phyloP scores from a whole-genome alignment of 2,888 invertebrate genomes.

The Sarcophaga carnaria region DNA sequence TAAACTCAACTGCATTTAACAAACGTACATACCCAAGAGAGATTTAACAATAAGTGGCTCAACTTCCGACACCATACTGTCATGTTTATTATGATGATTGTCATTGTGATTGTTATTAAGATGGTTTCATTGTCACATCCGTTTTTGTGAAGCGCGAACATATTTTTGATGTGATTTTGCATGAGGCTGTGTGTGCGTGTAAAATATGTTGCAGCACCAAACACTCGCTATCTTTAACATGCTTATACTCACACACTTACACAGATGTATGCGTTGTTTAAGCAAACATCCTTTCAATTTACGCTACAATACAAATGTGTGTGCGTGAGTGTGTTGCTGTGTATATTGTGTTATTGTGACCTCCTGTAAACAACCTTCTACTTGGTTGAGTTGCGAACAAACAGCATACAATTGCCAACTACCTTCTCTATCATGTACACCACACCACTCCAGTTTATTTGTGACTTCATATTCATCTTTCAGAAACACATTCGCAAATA shows the following conservation, averaged over 20 bases:
- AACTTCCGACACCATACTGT: constrained; percentile 69
- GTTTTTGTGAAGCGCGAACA: constrained; percentile 67
- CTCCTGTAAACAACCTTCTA: constrained; percentile 60
- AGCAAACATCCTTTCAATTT: constrained; percentile 5
- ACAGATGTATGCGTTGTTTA: not conserved
- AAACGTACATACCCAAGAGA: constrained; percentile 37
- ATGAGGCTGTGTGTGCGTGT: constrained; percentile 32
- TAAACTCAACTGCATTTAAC: too few relatives aligned
- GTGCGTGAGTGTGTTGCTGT: not conserved
- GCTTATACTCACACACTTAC: not conserved
- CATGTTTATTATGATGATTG: constrained; percentile 68
- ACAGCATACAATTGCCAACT: constrained; percentile 2
- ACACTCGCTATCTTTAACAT: not conserved
- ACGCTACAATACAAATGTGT: not conserved
- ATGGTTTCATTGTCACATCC: constrained; percentile 69
- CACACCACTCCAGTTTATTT: constrained; percentile 20
- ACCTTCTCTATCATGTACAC: not conserved
- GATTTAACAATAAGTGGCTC: constrained; percentile 67
- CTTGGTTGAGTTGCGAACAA: constrained; percentile 49
- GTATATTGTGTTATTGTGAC: constrained; percentile 37
- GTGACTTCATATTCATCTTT: constrained; percentile 37
- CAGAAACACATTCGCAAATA: constrained; percentile 26
- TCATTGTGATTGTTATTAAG: constrained; percentile 67
- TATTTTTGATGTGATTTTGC: constrained; percentile 54
- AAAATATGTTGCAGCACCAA: not conserved